Conservation (phyloP, 2,113 vertebrate species). For the Leptobrachium ailaonicum region DNA sequence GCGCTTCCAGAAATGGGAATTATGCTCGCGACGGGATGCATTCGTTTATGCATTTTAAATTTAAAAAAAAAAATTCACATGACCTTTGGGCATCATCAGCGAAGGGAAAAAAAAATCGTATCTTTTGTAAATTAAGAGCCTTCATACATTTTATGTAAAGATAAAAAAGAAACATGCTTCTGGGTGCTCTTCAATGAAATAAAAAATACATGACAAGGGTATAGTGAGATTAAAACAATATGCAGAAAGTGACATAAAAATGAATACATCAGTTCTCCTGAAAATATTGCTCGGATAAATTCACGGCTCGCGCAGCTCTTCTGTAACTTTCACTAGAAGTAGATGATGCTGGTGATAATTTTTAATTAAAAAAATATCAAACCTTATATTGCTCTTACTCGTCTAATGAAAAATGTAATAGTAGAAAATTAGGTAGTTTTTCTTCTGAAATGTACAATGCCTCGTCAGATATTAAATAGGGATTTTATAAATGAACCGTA, state of each 20-base stretch:
- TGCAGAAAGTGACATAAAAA: too few relatives aligned
- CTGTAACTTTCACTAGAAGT: too few relatives aligned
- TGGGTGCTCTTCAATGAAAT: not conserved
- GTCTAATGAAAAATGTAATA: not conserved
- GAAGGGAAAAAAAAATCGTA: too few relatives aligned
- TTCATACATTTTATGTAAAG: too few relatives aligned
- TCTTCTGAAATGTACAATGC: not conserved
- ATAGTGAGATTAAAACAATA: too few relatives aligned
- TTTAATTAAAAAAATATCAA: not conserved
- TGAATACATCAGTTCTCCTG: too few relatives aligned
- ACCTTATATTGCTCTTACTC: not conserved
- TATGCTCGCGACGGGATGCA: conserved; percentile 26
- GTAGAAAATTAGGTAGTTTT: not conserved
- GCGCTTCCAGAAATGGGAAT: conserved; percentile 46
- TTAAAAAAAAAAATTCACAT: conserved; percentile 29
- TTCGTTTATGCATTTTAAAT: conserved; percentile 3
- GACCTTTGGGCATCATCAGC: conserved; percentile 1
- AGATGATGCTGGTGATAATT: too few relatives aligned
- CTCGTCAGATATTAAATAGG: not conserved
- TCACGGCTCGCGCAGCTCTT: too few relatives aligned
- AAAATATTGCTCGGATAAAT: too few relatives aligned
- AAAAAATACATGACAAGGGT: not conserved
- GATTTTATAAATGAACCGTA: not conserved
- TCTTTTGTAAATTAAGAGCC: too few relatives aligned
- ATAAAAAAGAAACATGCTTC: too few relatives aligned